Percentiles rank a stretch among this genome's conserved stretches.
Conservation (phyloP, 1,140 invertebrate genomes). For the Euura saliciscinereae region DNA sequence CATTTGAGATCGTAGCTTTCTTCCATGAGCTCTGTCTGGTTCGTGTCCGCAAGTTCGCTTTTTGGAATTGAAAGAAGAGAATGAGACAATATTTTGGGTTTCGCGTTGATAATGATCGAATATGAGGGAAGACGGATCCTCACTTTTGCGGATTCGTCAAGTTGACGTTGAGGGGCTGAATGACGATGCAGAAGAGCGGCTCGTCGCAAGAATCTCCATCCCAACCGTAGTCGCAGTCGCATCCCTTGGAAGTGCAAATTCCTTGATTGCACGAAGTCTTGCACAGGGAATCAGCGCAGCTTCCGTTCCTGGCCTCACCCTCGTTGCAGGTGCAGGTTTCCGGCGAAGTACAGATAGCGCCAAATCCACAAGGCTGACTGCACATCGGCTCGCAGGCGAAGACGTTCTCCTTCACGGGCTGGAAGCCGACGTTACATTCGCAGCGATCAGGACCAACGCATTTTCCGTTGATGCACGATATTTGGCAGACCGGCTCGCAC, state of each 20-base stretch:
- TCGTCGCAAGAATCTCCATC: background rate
- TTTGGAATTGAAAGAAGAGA: no score
- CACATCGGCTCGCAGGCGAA: conserved; percentile 56
- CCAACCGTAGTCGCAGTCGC: background rate
- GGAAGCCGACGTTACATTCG: background rate
- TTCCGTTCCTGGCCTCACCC: background rate
- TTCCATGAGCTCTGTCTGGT: no score
- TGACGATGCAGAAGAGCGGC: background rate
- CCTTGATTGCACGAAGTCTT: background rate
- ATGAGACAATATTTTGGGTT: no score
- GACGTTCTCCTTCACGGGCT: background rate
- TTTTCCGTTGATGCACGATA: conserved; percentile 57
- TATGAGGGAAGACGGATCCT: background rate
- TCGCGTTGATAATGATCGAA: no score
- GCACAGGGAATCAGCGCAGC: background rate
- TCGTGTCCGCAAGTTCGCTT: no score
- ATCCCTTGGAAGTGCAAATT: background rate
- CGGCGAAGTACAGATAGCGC: conserved; percentile 34
- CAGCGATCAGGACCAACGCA: background rate
- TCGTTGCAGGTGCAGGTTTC: conserved; percentile 35
- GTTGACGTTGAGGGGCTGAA: background rate
- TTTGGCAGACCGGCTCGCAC: conserved; percentile 53
- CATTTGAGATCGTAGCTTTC: background rate
- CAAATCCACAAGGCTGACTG: conserved; percentile 31
- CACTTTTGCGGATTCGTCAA: background rate